Conservation (phyloP, 2,888 invertebrate genomes). For the Eumacrocentrus americanus region DNA sequence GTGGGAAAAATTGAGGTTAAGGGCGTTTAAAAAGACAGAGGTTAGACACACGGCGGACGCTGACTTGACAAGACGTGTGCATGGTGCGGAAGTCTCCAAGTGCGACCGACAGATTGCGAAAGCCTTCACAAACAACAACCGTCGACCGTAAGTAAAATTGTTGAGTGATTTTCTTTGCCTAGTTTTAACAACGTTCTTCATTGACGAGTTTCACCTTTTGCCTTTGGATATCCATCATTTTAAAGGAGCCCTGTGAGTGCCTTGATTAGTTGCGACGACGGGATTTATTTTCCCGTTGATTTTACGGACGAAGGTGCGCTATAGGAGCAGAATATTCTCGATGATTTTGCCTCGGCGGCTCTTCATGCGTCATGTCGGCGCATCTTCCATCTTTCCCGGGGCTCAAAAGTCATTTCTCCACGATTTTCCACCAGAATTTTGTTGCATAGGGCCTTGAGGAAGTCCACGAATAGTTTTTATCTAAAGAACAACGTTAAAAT, state of each 20-base stretch:
- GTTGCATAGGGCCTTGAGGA: neutral
- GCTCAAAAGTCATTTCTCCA: too few species aligned
- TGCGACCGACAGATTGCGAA: slow-evolving; percentile 59
- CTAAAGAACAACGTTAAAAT: neutral
- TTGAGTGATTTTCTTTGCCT: slow-evolving; percentile 12
- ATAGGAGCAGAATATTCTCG: slow-evolving; percentile 45
- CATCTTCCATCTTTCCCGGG: slow-evolving; percentile 43
- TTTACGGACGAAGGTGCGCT: neutral
- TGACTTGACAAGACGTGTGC: slow-evolving; percentile 51
- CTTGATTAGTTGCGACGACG: neutral
- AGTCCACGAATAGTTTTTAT: neutral
- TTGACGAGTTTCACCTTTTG: neutral
- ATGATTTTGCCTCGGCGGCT: slow-evolving; percentile 35
- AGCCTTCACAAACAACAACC: slow-evolving; percentile 64
- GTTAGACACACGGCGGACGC: slow-evolving; percentile 49
- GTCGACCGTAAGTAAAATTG: slow-evolving; percentile 62
- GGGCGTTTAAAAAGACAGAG: neutral
- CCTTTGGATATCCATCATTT: neutral
- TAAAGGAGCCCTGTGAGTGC: neutral
- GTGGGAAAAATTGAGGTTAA: neutral
- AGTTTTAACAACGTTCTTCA: neutral
- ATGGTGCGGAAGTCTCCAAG: slow-evolving; percentile 57
- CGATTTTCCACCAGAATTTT: too few species aligned
- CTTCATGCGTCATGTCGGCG: slow-evolving; percentile 52
- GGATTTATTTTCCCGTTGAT: neutral